Percentiles rank a stretch among this genome's conserved stretches.
Evolutionary conservation across 2,113 vertebrate species (phyloP).

Genomic region (Campylomormyrus numenius): DNA sequence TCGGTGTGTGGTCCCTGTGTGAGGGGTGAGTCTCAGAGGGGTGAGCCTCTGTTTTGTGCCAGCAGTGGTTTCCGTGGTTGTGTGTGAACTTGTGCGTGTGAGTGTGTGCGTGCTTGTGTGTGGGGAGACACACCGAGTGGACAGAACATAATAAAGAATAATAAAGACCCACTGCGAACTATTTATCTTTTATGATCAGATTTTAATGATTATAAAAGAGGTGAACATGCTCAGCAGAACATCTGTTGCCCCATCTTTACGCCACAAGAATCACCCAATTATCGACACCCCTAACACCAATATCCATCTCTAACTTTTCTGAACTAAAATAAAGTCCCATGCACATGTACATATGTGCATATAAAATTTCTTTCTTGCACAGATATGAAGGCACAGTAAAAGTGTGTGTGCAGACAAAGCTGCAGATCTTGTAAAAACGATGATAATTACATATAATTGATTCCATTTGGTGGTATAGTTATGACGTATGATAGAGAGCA

Average conservation of each 20-base stretch:
- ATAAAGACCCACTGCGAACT: constrained; percentile 45
- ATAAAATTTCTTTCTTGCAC: background rate
- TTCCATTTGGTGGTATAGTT: background rate
- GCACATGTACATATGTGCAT: background rate
- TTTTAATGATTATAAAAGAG: constrained; percentile 51
- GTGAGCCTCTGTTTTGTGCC: constrained; percentile 39
- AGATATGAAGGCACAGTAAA: background rate
- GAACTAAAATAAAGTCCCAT: background rate
- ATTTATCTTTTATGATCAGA: constrained; percentile 51
- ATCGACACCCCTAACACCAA: background rate
- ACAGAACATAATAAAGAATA: constrained; percentile 33
- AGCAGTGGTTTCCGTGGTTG: constrained; percentile 49
- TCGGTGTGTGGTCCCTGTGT: constrained; percentile 59
- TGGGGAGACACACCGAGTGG: constrained; percentile 21
- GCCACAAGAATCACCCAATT: background rate
- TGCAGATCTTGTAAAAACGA: background rate
- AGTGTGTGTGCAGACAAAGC: background rate
- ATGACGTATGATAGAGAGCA: background rate
- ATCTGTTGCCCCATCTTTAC: background rate
- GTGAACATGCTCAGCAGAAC: constrained; percentile 40
- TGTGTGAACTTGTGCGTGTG: constrained; percentile 9
- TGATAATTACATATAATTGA: constrained; percentile 6
- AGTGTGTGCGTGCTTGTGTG: constrained; percentile 27
- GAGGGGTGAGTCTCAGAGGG: constrained; percentile 46
- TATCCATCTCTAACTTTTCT: background rate